These are phyloP conservation scores for Drosophila lini DNA, from an alignment of 1,140 invertebrate genomes.

Conservation along the genomic window DNA sequence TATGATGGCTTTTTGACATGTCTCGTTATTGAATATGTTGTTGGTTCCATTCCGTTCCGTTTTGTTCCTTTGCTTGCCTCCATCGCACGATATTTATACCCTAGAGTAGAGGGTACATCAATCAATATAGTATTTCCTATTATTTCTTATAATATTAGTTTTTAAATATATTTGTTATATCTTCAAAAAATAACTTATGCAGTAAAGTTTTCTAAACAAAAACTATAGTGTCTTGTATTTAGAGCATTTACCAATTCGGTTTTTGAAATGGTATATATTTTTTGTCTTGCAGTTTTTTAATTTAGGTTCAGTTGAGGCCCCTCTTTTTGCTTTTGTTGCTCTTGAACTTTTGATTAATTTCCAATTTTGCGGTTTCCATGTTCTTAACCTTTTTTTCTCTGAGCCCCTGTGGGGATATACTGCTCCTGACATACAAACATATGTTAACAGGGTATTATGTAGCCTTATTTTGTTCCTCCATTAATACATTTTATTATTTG, in stretches of 20 bases:
- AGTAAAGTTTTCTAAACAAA: background rate
- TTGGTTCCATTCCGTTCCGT: constrained; percentile 26
- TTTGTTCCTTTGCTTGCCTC: constrained; percentile 19
- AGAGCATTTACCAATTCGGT: background rate
- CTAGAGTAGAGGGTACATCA: background rate
- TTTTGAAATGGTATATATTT: background rate
- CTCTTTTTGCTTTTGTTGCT: constrained; percentile 18
- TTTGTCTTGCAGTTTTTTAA: constrained; percentile 2
- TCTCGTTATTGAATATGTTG: constrained; percentile 80
- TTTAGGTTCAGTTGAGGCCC: background rate
- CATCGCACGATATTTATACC: constrained; percentile 6
- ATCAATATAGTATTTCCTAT: background rate
- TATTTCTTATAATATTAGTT: background rate
- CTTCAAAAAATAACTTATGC: background rate
- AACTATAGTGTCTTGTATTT: too few relatives aligned
- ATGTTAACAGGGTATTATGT: background rate
- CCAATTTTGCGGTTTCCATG: constrained; percentile 68
- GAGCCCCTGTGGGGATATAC: background rate
- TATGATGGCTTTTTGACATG: constrained; percentile 83
- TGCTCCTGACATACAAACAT: background rate
- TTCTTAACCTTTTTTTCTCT: constrained; percentile 5
- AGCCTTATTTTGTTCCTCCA: too few relatives aligned
- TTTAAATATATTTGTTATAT: background rate
- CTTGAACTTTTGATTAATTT: constrained; percentile 74
- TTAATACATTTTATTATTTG: background rate